Evolutionary conservation across 2,888 invertebrate genomes (phyloP).

Genomic region (Drosophila cracens): DNA sequence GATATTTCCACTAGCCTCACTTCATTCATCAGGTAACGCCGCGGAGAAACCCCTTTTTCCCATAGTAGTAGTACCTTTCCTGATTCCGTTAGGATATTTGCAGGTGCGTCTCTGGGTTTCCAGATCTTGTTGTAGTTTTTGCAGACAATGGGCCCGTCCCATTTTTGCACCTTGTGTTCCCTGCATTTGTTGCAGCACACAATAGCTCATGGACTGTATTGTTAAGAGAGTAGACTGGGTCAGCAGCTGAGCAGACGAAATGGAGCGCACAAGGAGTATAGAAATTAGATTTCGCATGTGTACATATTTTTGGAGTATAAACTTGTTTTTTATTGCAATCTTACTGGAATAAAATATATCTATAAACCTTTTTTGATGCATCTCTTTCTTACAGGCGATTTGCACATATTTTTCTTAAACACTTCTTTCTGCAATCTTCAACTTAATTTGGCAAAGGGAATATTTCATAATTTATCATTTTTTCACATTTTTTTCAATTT

Average conservation of each 20-base stretch:
- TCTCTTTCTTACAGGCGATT: neutral
- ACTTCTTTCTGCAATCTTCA: neutral
- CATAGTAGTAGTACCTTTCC: neutral
- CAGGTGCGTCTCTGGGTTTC: constrained; percentile 62
- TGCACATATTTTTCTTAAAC: neutral
- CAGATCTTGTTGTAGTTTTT: constrained; percentile 35
- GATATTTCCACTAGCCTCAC: constrained; percentile 41
- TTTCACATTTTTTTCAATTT: neutral
- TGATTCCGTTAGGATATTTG: constrained; percentile 60
- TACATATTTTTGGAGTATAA: neutral
- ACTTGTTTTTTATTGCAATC: neutral
- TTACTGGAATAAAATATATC: neutral
- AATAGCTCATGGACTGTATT: constrained; percentile 37
- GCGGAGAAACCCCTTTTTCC: constrained; percentile 55
- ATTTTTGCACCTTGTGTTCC: constrained; percentile 83
- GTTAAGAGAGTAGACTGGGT: constrained; percentile 27
- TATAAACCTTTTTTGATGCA: neutral
- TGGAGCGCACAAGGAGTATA: constrained; percentile 27
- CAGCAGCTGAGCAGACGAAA: constrained; percentile 46
- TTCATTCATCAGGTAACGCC: constrained; percentile 60
- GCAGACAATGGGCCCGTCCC: constrained; percentile 74
- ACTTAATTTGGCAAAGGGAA: neutral
- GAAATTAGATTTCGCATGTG: constrained; percentile 5
- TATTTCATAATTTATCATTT: neutral
- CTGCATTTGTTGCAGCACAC: constrained; percentile 38